phyloP scores from a whole-genome alignment of 2,113 vertebrate species.

The Crotalus viridis region DNA sequence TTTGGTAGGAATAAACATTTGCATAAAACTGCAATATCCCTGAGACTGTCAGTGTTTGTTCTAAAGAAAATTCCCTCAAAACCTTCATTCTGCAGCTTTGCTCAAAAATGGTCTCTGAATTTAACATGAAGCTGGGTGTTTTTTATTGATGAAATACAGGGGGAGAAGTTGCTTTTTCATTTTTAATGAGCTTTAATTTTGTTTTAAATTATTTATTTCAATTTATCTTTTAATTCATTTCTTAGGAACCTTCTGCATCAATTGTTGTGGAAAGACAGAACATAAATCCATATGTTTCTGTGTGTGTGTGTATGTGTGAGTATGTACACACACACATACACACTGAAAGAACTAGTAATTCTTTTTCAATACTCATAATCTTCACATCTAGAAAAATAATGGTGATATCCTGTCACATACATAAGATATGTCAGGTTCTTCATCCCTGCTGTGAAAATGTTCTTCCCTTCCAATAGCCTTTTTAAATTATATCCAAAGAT shows the following conservation, averaged over 20 bases:
- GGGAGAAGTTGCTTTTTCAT: neutral
- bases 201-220: neutral
- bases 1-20: neutral
- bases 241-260: neutral
- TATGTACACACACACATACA: neutral
- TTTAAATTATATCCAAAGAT: neutral
- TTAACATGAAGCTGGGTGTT: neutral
- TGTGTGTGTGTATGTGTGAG: too few relatives aligned
- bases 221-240: neutral
- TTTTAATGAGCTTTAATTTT: neutral
- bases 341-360: neutral
- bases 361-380: neutral
- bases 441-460: neutral
- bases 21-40: neutral
- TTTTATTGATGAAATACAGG: neutral
- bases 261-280: neutral
- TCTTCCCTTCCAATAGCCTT: neutral
- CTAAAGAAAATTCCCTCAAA: neutral
- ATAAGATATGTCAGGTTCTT: neutral
- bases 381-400: neutral
- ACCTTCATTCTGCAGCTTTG: neutral
- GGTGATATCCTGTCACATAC: neutral
- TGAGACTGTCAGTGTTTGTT: neutral
- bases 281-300: neutral
- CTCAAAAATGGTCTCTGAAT: neutral